Conservation (phyloP, 2,888 invertebrate species). For the Heliconius erato region DNA sequence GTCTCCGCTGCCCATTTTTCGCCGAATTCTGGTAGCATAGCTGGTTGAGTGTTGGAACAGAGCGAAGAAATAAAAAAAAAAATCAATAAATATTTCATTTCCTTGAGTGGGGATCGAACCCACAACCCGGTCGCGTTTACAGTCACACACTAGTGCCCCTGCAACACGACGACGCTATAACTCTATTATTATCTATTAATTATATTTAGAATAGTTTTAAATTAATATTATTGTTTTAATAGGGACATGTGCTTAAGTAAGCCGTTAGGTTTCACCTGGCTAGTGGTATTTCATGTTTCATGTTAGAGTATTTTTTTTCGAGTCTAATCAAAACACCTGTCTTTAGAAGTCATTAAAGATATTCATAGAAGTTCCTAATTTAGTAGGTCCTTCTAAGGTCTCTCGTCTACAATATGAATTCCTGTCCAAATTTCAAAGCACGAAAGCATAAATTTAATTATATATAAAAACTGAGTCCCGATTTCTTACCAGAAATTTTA, state of each 20-base stretch:
- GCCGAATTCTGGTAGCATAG: no score
- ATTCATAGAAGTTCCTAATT: background rate
- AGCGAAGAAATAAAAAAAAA: no score
- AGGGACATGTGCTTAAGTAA: conserved; percentile 18
- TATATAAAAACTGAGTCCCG: background rate
- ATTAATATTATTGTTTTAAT: background rate
- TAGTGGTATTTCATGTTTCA: background rate
- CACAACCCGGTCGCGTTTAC: no score
- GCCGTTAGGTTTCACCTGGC: conserved; percentile 10
- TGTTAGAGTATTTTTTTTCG: background rate
- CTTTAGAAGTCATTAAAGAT: background rate
- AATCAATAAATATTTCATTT: no score
- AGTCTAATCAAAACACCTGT: conserved; percentile 3
- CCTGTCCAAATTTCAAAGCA: background rate
- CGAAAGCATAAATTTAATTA: no score
- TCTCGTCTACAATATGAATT: background rate
- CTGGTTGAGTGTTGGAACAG: no score
- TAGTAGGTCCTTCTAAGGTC: background rate
- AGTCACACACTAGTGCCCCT: no score
- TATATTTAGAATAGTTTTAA: conserved; percentile 1
- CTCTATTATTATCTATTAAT: conserved; percentile 1
- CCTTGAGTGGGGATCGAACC: no score
- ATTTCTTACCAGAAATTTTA: no score
- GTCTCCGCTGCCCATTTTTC: no score
- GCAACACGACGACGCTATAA: background rate